These are phyloP conservation scores for Diplodus sargus DNA, from an alignment of 2,797 vertebrate genomes.

Conservation along the genomic window DNA sequence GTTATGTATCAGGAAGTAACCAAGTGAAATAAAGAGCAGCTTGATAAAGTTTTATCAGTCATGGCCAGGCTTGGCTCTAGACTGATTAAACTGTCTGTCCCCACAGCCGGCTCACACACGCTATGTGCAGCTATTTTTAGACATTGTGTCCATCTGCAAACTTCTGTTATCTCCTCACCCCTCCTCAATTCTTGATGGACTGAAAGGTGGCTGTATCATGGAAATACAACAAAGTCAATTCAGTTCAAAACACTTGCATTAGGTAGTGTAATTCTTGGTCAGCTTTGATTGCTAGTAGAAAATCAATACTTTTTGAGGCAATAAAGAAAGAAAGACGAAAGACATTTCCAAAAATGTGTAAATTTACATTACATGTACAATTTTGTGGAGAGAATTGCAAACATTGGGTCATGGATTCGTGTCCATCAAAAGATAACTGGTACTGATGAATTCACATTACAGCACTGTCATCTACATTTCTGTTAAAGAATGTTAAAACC, in stretches of 20 bases:
- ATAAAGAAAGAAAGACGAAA: neutral
- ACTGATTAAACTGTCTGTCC: neutral
- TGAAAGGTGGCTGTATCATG: neutral
- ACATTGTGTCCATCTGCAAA: neutral
- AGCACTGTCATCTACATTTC: neutral
- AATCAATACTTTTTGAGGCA: neutral
- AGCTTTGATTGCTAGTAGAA: neutral
- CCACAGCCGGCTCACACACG: neutral
- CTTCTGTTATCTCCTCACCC: neutral
- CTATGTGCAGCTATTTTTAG: conserved; percentile 22
- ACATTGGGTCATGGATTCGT: neutral
- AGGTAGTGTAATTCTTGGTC: neutral
- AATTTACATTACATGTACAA: neutral
- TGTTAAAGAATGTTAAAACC: neutral
- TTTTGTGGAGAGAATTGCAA: neutral
- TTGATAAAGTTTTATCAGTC: conserved; percentile 4
- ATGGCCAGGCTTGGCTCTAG: neutral
- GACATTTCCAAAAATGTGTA: neutral
- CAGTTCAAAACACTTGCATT: neutral
- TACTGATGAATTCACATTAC: neutral
- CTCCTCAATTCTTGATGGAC: neutral
- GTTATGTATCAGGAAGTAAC: neutral
- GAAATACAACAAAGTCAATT: neutral
- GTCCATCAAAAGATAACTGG: neutral
- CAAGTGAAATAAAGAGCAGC: neutral